Evolutionary conservation across 2,113 vertebrate genomes (phyloP).

Genomic region (Entomyzon cyanotis): DNA sequence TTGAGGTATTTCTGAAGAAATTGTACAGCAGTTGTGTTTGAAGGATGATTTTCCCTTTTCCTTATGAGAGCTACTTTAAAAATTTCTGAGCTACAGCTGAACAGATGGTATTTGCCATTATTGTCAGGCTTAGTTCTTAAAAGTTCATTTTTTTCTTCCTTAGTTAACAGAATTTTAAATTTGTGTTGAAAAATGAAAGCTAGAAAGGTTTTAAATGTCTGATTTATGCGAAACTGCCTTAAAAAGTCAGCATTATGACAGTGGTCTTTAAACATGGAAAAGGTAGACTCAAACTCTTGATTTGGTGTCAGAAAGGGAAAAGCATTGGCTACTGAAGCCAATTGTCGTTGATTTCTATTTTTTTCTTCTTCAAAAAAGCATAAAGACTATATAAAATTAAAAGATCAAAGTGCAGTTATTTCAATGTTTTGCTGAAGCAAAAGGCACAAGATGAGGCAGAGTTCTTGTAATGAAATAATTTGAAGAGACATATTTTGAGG

Average conservation of each 20-base stretch:
- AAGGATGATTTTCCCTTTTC: background rate
- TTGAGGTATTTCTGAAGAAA: slow-evolving; percentile 39
- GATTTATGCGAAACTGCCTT: slow-evolving; percentile 57
- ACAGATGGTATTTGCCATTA: slow-evolving; percentile 18
- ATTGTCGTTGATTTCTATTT: background rate
- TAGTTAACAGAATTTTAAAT: slow-evolving; percentile 23
- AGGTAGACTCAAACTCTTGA: background rate
- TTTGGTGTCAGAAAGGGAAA: background rate
- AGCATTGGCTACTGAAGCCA: background rate
- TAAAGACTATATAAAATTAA: background rate
- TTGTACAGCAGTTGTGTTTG: slow-evolving; percentile 23
- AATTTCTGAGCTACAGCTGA: background rate
- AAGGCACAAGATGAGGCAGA: background rate
- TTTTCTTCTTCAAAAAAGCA: background rate
- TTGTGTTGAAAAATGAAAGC: background rate
- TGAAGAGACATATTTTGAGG: background rate
- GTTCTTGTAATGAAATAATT: background rate
- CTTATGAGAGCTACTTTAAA: slow-evolving; percentile 1
- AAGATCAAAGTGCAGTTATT: background rate
- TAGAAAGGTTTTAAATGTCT: slow-evolving; percentile 24
- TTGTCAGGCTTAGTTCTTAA: slow-evolving; percentile 4
- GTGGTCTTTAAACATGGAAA: slow-evolving; percentile 47
- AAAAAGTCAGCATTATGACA: slow-evolving; percentile 56
- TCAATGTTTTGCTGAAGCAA: background rate
- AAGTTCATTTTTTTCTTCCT: background rate